Percentiles rank a stretch among this genome's conserved stretches.
Evolutionary conservation across 2,113 vertebrate genomes (phyloP).

Genomic region (Willisornis vidua): DNA sequence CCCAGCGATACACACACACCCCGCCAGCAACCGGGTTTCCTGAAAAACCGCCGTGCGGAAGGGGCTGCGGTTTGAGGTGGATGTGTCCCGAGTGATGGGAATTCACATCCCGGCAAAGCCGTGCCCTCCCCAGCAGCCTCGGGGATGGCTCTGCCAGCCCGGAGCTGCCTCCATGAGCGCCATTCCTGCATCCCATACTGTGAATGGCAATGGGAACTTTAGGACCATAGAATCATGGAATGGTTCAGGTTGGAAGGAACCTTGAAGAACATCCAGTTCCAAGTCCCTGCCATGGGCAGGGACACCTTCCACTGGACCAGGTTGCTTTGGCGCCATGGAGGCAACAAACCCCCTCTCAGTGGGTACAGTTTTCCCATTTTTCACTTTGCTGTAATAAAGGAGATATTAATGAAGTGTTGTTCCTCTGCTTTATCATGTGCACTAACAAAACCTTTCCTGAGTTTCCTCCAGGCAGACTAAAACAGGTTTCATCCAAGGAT

Average conservation of each 20-base stretch:
- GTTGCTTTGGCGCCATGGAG: accelerated
- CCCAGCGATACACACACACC: constrained; percentile 34
- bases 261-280: not conserved
- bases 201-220: not conserved
- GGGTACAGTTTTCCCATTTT: not conserved
- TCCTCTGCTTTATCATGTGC: not conserved
- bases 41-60: not conserved
- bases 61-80: not conserved
- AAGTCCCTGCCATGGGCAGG: not conserved
- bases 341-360: not conserved
- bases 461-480: not conserved
- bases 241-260: not conserved
- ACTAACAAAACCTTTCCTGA: not conserved
- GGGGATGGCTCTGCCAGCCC: not conserved
- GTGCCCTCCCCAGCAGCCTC: not conserved
- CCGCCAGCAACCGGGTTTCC: constrained; percentile 22
- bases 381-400: not conserved
- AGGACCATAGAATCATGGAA: not conserved
- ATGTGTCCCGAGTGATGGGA: not conserved
- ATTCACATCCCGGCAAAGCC: not conserved
- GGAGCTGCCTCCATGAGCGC: accelerated
- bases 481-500: not conserved
- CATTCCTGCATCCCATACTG: accelerated
- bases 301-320: not conserved
- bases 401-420: not conserved